Evolutionary conservation across 2,113 vertebrate genomes (phyloP), one percentile per base, ranked within the genome.

Genomic region (Psammodynastes pulverulentus): DNA sequence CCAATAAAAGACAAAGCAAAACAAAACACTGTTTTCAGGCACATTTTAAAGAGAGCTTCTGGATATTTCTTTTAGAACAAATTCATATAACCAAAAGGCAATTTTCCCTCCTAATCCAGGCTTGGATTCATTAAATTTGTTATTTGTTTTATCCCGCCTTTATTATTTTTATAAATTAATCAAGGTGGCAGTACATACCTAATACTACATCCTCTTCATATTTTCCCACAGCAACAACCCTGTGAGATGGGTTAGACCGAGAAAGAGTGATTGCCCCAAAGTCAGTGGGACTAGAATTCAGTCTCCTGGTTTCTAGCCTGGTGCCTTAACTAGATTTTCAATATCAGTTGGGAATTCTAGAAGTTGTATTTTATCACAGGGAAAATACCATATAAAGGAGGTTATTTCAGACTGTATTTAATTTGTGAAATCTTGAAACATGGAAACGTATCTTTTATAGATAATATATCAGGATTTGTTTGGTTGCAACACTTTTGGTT

Each of bases 1-100:
- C 84, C 91, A 94, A 43, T 94, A 95, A 94, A 72, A 45, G 13
- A 43, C 72, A 43, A 79, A 79, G 15, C 34, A 56, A 86, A 84
- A 49, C 19, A 52, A 87, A 88, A 4, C 51, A 56, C 56, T 94
- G 91, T 88, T 91, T 53, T 91, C 51, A 67, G n/a, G 0, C 0
- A 3, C 21, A 56, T 84, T 84, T 88, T 84, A 26, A 87, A 43
- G 58, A 39, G 58, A 51, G 51, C 26, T 89, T 92, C 26, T 53
- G 49, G 54, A 29, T 89, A 49, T 92, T 2, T 9, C 26, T 53
- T 84, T 88, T 84, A 84, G 29, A 88, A 45, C 49, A 89, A 45
- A 56, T 88, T 88, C 49, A 72, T 26, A 84, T n/a, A 79, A 79
- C 72, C 17, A 79, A 39, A 19, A 79, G 34, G 17, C 67, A 39